Evolutionary conservation across 2,113 vertebrate species (phyloP).

Genomic region (Xenopus laevis): DNA sequence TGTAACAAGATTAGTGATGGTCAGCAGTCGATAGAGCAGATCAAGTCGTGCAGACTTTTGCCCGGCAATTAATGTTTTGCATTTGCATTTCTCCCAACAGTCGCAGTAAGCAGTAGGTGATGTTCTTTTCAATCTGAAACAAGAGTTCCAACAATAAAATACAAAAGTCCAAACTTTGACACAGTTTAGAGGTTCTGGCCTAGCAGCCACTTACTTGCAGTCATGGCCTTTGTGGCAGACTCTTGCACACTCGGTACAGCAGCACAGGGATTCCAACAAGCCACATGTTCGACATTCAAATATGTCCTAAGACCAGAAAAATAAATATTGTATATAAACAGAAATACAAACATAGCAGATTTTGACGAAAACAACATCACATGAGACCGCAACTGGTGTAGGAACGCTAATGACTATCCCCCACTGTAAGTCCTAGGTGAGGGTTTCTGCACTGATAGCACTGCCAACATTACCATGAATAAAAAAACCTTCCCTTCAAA

Average conservation of each 20-base stretch:
- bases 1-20: conserved; percentile 94
- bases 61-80: conserved; percentile 94
- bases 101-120: conserved; percentile 97
- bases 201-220: conserved; percentile 84
- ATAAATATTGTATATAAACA: background rate
- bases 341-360: too few relatives aligned
- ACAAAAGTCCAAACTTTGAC: background rate
- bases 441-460: too few relatives aligned
- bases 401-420: too few relatives aligned
- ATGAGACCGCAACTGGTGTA: too few relatives aligned
- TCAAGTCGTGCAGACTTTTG: conserved; percentile 96
- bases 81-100: conserved; percentile 99
- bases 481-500: too few relatives aligned
- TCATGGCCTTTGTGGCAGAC: conserved; percentile 99
- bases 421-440: too few relatives aligned
- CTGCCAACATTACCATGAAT: too few relatives aligned
- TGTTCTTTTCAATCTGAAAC: conserved; percentile 85
- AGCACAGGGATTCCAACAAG: conserved; percentile 94
- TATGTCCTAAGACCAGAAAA: conserved; percentile 77
- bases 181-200: background rate
- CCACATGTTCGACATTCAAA: conserved; percentile 98
- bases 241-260: conserved; percentile 95
- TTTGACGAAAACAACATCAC: too few relatives aligned
- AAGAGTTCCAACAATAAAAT: background rate
- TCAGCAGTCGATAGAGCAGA: conserved; percentile 92